Evolutionary conservation across 2,797 vertebrate species (phyloP).

Genomic region (Alauda arvensis): DNA sequence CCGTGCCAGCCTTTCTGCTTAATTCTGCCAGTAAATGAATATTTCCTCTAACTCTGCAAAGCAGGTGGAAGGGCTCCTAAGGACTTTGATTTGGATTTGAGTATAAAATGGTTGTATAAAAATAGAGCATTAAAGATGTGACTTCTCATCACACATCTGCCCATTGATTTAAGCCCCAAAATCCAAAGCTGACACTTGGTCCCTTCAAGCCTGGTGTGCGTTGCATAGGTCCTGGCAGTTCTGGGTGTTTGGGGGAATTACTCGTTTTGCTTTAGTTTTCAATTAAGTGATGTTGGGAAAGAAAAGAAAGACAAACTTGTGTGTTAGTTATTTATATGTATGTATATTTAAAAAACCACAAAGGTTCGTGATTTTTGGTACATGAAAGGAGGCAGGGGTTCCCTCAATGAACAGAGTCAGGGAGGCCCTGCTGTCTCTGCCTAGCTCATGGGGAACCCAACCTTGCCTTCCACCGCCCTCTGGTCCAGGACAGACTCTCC

Average conservation of each 20-base stretch:
- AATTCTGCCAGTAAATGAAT: neutral
- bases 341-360: neutral
- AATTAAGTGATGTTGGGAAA: neutral
- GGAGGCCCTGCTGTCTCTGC: neutral
- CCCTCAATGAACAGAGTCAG: neutral
- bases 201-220: rapidly evolving
- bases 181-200: neutral
- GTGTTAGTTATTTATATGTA: neutral
- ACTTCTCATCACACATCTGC: neutral
- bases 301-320: neutral
- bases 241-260: neutral
- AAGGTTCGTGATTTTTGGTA: neutral
- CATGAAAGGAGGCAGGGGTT: neutral
- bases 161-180: neutral
- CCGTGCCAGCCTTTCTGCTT: neutral
- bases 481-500: neutral
- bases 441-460: neutral
- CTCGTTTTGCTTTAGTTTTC: neutral
- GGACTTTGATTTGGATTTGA: neutral
- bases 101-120: neutral
- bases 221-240: neutral
- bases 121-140: rapidly evolving
- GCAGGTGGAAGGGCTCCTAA: neutral
- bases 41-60: neutral
- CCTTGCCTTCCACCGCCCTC: neutral